Conservation (phyloP, 2,888 invertebrate species). For the Eupithecia subfuscata region DNA sequence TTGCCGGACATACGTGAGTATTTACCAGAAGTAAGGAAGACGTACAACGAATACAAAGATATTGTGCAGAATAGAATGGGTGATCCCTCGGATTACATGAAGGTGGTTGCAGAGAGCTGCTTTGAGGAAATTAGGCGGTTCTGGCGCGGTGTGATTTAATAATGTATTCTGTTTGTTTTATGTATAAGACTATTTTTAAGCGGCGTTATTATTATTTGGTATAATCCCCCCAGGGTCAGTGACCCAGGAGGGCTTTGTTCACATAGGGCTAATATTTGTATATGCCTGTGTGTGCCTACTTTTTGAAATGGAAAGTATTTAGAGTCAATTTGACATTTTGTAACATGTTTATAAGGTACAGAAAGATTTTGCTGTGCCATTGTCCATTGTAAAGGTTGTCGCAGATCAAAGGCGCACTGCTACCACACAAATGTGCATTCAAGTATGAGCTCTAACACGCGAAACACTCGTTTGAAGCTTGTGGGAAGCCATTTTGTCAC, state of each 20-base stretch:
- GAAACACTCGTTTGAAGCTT: no score
- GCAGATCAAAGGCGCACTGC: no score
- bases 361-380: background rate
- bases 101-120: slow-evolving; percentile 81
- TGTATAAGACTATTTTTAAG: background rate
- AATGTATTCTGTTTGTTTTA: slow-evolving; percentile 30
- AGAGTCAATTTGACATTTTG: background rate
- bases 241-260: background rate
- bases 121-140: slow-evolving; percentile 73
- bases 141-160: slow-evolving; percentile 71
- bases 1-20: slow-evolving; percentile 66
- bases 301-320: background rate
- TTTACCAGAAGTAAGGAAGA: slow-evolving; percentile 68
- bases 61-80: slow-evolving; percentile 78
- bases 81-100: slow-evolving; percentile 80
- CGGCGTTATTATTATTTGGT: background rate
- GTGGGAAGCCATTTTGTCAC: no score
- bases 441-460: no score
- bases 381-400: no score
- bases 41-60: slow-evolving; percentile 74
- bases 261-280: background rate
- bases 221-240: background rate
- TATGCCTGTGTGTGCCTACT: background rate
- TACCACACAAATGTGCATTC: no score
- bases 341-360: background rate